Conservation (phyloP, 1,140 invertebrate genomes). For the Antheraea pernyi region DNA sequence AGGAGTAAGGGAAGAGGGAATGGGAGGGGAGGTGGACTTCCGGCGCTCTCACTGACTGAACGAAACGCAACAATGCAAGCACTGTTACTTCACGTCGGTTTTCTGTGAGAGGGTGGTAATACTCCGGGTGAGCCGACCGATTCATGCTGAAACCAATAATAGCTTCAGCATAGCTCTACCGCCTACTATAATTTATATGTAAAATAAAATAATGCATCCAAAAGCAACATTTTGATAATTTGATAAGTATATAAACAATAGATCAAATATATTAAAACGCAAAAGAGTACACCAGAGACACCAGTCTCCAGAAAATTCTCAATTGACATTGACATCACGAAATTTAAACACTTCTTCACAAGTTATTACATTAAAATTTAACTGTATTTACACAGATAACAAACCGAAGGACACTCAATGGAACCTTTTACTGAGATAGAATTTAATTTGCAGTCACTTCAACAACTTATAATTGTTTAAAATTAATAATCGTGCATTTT, state of each 20-base stretch:
- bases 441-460: conserved; percentile 1
- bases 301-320: background rate
- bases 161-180: no score
- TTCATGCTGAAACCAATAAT: no score
- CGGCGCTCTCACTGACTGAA: no score
- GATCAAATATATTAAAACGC: background rate
- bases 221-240: background rate
- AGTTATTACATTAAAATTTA: conserved; percentile 14
- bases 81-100: no score
- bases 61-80: no score
- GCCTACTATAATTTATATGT: no score
- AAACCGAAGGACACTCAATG: conserved; percentile 3
- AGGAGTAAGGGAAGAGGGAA: no score
- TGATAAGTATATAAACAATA: background rate
- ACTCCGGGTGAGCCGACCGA: no score
- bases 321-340: background rate
- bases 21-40: no score
- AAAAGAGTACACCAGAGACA: background rate
- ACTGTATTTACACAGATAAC: conserved; percentile 8
- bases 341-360: conserved; percentile 5
- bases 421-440: background rate
- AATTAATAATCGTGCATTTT: no score
- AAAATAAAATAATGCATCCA: no score
- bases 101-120: no score
- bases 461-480: background rate